Conservation (phyloP, 2,888 invertebrate genomes). For the Cerastis rubricosa region DNA sequence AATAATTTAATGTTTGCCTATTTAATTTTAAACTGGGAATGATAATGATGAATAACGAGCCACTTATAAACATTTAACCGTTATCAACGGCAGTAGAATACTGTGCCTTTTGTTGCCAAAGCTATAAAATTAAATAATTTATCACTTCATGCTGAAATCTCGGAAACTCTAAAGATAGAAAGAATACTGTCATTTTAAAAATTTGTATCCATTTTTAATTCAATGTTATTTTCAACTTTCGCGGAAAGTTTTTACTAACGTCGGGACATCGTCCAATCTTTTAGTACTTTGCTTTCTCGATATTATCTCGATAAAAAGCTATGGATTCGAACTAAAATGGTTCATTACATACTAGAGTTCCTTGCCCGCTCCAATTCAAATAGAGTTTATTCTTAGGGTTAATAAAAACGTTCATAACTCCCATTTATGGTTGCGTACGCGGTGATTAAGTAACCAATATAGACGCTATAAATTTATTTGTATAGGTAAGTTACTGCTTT, state of each 20-base stretch:
- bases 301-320: constrained; percentile 57
- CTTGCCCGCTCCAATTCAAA: constrained; percentile 62
- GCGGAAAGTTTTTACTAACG: constrained; percentile 25
- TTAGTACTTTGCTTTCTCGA: constrained; percentile 28
- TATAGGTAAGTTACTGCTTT: constrained; percentile 46
- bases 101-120: constrained; percentile 38
- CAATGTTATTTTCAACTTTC: neutral
- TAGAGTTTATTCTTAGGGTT: constrained; percentile 69
- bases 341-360: constrained; percentile 59
- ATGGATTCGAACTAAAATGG: constrained; percentile 32
- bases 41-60: constrained; percentile 62
- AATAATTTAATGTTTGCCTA: constrained; percentile 50
- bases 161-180: constrained; percentile 17
- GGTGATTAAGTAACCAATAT: constrained; percentile 66
- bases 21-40: constrained; percentile 31
- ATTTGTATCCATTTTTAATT: constrained; percentile 28
- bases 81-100: constrained; percentile 49
- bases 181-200: constrained; percentile 19
- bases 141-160: constrained; percentile 30
- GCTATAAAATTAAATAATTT: constrained; percentile 52
- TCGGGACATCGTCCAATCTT: constrained; percentile 24
- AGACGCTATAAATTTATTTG: constrained; percentile 63
- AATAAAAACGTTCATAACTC: constrained; percentile 73
- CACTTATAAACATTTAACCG: constrained; percentile 52
- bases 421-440: constrained; percentile 66